These are phyloP conservation scores for Drosophila diplacantha DNA, from an alignment of 2,888 invertebrate species.

Conservation along the genomic window DNA sequence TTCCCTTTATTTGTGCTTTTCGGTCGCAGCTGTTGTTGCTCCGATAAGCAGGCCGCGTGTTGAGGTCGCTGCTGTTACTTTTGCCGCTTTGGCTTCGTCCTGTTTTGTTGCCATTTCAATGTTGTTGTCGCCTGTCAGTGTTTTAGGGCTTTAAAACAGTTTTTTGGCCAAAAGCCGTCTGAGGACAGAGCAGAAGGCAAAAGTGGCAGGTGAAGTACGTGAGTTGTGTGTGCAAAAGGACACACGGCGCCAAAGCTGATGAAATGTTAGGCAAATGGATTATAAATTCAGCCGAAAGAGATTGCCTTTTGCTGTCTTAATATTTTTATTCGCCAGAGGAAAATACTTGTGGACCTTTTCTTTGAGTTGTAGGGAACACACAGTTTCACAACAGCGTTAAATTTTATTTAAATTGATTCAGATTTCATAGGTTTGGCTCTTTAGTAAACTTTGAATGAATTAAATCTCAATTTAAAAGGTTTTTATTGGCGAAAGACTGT, in stretches of 20 bases:
- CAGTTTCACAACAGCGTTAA: not conserved
- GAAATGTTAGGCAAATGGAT: slow-evolving; percentile 43
- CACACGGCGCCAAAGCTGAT: slow-evolving; percentile 41
- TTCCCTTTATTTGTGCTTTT: slow-evolving; percentile 19
- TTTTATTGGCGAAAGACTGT: not conserved
- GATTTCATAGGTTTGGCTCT: too few species aligned
- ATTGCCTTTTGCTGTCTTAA: slow-evolving; percentile 18
- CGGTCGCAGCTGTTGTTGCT: slow-evolving; percentile 62
- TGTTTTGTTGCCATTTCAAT: slow-evolving; percentile 23
- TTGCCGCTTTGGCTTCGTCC: slow-evolving; percentile 16
- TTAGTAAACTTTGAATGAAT: not conserved
- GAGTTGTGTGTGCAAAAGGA: slow-evolving; percentile 42
- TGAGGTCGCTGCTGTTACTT: slow-evolving; percentile 46
- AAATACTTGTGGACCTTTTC: slow-evolving; percentile 1
- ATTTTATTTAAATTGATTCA: not conserved
- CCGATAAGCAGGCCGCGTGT: slow-evolving; percentile 59
- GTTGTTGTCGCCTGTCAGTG: slow-evolving; percentile 49
- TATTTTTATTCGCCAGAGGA: slow-evolving; percentile 2
- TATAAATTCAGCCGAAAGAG: slow-evolving; percentile 37
- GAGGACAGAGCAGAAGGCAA: slow-evolving; percentile 42
- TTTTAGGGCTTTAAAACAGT: slow-evolving; percentile 35
- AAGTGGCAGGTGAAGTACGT: slow-evolving; percentile 55
- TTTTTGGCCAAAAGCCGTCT: slow-evolving; percentile 39
- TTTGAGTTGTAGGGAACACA: not conserved
- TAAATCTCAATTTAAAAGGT: not conserved